A percentile compares a stretch with the other conserved stretches of the same genome.
Evolutionary conservation across 2,797 vertebrate genomes (phyloP).

Genomic region (Dryobates pubescens): DNA sequence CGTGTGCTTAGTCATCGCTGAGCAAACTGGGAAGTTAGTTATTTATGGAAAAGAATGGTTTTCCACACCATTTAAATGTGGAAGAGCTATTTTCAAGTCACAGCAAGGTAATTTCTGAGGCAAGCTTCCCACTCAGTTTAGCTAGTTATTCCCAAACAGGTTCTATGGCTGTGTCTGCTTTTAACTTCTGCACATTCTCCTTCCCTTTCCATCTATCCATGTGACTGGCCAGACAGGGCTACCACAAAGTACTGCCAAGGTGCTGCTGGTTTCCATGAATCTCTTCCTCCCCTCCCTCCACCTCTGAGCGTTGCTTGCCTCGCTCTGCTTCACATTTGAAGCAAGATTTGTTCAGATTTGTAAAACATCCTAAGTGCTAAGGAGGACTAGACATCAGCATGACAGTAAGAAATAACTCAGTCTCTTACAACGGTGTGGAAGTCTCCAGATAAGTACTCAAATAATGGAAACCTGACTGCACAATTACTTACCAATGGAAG

Average conservation of each 20-base stretch:
- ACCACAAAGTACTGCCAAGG: rapidly evolving
- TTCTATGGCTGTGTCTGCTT: not conserved
- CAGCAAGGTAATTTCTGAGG: not conserved
- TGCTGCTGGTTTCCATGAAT: not conserved
- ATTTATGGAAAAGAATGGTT: not conserved
- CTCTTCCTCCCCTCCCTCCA: not conserved
- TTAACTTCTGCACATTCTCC: not conserved
- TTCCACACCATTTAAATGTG: not conserved
- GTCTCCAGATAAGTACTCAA: not conserved
- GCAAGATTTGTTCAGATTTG: not conserved
- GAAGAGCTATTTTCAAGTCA: constrained; percentile 3
- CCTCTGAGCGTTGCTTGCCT: not conserved
- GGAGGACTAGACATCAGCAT: not conserved
- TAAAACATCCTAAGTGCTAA: not conserved
- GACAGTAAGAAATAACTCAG: not conserved
- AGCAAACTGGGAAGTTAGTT: not conserved
- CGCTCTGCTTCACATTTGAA: not conserved
- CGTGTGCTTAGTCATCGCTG: not conserved
- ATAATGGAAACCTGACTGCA: not conserved
- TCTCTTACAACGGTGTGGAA: not conserved
- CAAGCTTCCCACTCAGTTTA: not conserved
- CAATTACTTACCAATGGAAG: not conserved
- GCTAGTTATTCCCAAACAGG: not conserved
- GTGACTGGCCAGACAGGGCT: not conserved
- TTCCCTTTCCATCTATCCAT: not conserved